phyloP scores from a whole-genome alignment of 1,140 invertebrate species.

The Mya arenaria region DNA sequence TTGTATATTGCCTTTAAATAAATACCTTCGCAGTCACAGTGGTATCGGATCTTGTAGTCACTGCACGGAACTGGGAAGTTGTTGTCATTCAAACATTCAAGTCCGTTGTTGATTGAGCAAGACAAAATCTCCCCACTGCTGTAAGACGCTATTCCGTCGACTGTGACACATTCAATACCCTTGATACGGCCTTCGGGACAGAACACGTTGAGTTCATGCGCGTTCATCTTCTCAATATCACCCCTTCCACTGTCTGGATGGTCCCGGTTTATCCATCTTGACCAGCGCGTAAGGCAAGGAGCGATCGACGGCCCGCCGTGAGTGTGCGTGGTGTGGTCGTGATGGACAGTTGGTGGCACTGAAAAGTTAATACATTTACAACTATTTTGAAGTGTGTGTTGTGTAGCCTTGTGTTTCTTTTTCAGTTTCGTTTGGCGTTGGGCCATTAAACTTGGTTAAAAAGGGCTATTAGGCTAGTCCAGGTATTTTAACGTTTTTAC shows the following conservation, averaged over 20 bases:
- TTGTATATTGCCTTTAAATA: too few species aligned
- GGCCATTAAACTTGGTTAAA: too few species aligned
- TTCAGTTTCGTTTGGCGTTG: too few species aligned
- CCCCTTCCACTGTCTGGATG: constrained; percentile 58
- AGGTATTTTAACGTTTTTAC: too few species aligned
- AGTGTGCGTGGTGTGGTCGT: too few species aligned
- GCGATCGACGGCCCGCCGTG: too few species aligned
- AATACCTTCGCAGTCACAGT: constrained; percentile 34
- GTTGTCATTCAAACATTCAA: constrained; percentile 65
- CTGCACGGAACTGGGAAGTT: constrained; percentile 71
- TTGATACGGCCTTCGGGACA: constrained; percentile 64
- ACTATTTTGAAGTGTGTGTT: too few species aligned
- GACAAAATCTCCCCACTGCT: constrained; percentile 60
- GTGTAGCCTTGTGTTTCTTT: too few species aligned
- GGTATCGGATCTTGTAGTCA: constrained; percentile 80
- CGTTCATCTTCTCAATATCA: constrained; percentile 59
- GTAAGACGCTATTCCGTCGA: constrained; percentile 56
- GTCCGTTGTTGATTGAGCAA: constrained; percentile 64
- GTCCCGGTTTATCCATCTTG: constrained; percentile 66
- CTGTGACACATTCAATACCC: constrained; percentile 62
- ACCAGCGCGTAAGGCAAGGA: constrained; percentile 46
- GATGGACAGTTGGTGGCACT: too few species aligned
- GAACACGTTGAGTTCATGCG: constrained; percentile 38
- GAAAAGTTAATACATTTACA: too few species aligned
- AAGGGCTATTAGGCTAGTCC: too few species aligned